Percentiles rank a stretch among this genome's conserved stretches.
These are phyloP conservation scores for Erythrolamprus reginae DNA, from an alignment of 2,113 vertebrate genomes.

Conservation along the genomic window DNA sequence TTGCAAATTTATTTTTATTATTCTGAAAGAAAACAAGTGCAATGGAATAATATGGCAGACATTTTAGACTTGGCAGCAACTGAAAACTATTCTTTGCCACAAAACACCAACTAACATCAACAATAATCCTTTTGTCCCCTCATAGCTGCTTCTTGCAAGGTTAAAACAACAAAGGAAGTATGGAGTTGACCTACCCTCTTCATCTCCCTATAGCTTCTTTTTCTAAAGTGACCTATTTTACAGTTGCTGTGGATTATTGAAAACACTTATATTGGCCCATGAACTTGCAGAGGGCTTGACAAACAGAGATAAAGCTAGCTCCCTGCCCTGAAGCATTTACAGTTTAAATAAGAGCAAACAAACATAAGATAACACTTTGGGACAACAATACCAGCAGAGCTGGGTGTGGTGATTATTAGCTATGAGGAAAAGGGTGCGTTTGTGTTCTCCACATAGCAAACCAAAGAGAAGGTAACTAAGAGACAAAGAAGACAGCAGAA, in stretches of 20 bases:
- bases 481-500: not conserved
- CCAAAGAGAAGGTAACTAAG: not conserved
- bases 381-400: slow-evolving; percentile 12
- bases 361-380: not conserved
- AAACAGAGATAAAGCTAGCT: slow-evolving; percentile 1
- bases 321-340: slow-evolving; percentile 31
- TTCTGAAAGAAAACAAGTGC: not conserved
- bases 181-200: not conserved
- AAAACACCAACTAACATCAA: not conserved
- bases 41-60: not conserved
- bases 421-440: slow-evolving; percentile 6
- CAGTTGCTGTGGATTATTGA: slow-evolving; percentile 4
- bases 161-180: not conserved
- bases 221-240: slow-evolving; percentile 16
- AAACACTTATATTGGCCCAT: slow-evolving; percentile 7
- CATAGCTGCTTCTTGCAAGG: not conserved
- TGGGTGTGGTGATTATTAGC: slow-evolving; percentile 1
- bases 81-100: not conserved
- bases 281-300: not conserved
- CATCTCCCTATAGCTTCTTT: not conserved
- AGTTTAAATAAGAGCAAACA: slow-evolving; percentile 7
- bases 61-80: not conserved
- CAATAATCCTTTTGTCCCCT: not conserved
- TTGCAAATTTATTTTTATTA: not conserved
- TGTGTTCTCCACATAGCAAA: slow-evolving; percentile 9